These are phyloP conservation scores for Cyanoderma ruficeps DNA, from an alignment of 2,113 vertebrate species.

Conservation along the genomic window DNA sequence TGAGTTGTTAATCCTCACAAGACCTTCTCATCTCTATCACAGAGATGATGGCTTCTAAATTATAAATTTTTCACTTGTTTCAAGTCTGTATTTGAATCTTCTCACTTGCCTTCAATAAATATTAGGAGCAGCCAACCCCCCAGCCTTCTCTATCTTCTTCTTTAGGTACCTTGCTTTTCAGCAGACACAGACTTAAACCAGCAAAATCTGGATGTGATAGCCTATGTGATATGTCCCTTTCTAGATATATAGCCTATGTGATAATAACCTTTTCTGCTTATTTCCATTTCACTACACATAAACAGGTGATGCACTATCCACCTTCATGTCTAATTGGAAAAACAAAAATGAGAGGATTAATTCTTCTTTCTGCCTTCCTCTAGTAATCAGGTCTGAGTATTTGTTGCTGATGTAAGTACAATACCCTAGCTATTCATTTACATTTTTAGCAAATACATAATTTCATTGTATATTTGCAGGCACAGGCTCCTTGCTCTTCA, in stretches of 20 bases:
- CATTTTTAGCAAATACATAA: not conserved
- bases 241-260: not conserved
- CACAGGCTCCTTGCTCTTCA: not conserved
- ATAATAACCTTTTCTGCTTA: not conserved
- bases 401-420: not conserved
- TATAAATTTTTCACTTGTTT: not conserved
- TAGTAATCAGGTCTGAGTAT: not conserved
- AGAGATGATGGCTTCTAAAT: not conserved
- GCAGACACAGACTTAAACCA: rapidly evolving
- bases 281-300: not conserved
- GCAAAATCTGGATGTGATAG: not conserved
- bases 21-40: not conserved
- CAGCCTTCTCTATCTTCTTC: not conserved
- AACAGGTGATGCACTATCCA: not conserved
- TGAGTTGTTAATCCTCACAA: not conserved
- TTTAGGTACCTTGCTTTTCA: not conserved
- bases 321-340: not conserved
- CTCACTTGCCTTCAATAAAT: not conserved
- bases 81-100: not conserved
- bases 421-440: not conserved
- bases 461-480: not conserved
- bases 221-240: not conserved
- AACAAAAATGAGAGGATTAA: not conserved
- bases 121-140: not conserved
- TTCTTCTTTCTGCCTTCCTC: not conserved